Evolutionary conservation across 2,113 vertebrate genomes (phyloP).

Genomic region (Sinosuthora webbiana): DNA sequence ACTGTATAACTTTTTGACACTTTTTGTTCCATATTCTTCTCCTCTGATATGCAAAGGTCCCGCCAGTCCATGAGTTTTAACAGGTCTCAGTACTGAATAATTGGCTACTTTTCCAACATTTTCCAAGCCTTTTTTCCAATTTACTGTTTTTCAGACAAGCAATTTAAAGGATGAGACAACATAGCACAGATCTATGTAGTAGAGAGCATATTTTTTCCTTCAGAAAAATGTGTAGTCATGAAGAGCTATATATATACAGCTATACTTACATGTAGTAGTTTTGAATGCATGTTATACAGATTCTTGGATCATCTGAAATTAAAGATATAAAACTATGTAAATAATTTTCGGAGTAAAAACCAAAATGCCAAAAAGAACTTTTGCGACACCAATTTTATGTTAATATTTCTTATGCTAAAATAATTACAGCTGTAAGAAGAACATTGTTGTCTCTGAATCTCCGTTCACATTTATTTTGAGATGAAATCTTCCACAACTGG

Average conservation of each 20-base stretch:
- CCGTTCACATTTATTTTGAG: background rate
- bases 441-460: background rate
- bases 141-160: background rate
- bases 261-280: constrained; percentile 91
- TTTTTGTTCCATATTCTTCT: background rate
- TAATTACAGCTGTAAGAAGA: background rate
- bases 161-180: background rate
- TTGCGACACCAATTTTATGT: background rate
- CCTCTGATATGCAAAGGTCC: background rate
- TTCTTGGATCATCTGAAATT: constrained; percentile 85
- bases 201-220: background rate
- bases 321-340: constrained; percentile 17
- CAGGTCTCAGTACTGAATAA: background rate
- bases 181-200: background rate
- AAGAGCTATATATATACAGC: constrained; percentile 38
- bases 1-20: background rate
- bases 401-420: background rate
- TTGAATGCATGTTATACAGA: constrained; percentile 81
- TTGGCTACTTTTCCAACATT: background rate
- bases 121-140: background rate
- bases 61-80: background rate
- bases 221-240: background rate
- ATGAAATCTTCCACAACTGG: background rate
- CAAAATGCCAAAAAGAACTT: background rate
- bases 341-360: background rate